Base-by-base conservation (phyloP, 2,888 invertebrate species). In the Adelphocoris suturalis region DNA sequence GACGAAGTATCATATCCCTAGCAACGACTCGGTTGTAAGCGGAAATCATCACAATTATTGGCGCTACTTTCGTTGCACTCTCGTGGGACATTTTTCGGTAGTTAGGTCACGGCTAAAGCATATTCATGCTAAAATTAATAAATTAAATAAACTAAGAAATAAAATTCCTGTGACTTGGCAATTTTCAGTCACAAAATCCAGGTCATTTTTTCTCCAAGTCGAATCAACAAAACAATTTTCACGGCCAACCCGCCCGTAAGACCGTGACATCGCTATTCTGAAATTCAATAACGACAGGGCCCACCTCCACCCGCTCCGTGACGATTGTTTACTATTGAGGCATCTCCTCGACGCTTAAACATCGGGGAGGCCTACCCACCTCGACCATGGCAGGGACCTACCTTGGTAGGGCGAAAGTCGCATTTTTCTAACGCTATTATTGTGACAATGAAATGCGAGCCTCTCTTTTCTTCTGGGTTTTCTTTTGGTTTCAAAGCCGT, bases 371-470 rank as follows among this genome's bases (percentile, higher is more conserved):
- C 11, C n/a, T n/a, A 68, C 23, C 68, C 7, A 37, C 37, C 23
- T 19, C 68, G 68, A 68, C 68, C 68, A 23, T 9, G 37, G 37
- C 37, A 37, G 37, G 37, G 37, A 37, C 37, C 37, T 68, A 68
- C 68, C 68, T 68, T 68, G 23, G 12, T 19, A 68, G 68, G 12
- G 68, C 68, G 68, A 52, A 3, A 52, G 19, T 11, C n/a, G 68
- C 68, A 68, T 68, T 68, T 68, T 68, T 68, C 68, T 68, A 68
- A 68, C 68, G 23, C 68, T 23, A 68, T 68, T 68, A 68, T 68
- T 68, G 68, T 68, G 68, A 68, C 68, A 68, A 68, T 68, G 68
- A 68, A 68, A 68, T 68, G 68, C 68, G 68, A 68, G 68, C 68
- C 68, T 68, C 68, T 68, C 68, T 57, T 16, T 57, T 57, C n/a